These are phyloP conservation scores for Centropyge bicolor DNA, from an alignment of 2,797 vertebrate species.

Conservation along the genomic window DNA sequence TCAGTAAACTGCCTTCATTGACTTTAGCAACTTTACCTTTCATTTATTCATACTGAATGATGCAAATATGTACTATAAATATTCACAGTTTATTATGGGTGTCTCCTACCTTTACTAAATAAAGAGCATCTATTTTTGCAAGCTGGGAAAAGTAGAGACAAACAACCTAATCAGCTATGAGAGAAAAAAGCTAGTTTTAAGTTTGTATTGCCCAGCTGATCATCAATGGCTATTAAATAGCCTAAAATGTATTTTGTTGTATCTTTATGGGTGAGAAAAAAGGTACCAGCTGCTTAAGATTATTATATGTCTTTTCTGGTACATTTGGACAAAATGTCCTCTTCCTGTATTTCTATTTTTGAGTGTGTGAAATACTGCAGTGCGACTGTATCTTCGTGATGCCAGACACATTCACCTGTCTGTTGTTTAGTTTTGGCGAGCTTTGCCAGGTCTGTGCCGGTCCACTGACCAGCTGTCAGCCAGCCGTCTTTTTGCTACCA, in stretches of 20 bases:
- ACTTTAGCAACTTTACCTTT: conserved; percentile 2
- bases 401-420: conserved; percentile 26
- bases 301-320: too few relatives aligned
- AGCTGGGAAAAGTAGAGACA: neutral
- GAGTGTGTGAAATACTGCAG: neutral
- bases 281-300: neutral
- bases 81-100: neutral
- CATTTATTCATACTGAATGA: neutral
- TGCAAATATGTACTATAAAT: neutral
- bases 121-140: neutral
- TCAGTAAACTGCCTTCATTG: neutral
- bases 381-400: conserved; percentile 6
- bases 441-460: neutral
- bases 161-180: neutral
- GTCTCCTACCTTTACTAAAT: neutral
- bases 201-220: neutral
- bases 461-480: conserved; percentile 41
- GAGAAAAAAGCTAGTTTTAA: neutral
- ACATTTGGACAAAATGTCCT: neutral
- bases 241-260: neutral
- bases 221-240: neutral
- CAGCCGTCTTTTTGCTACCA: conserved; percentile 26
- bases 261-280: neutral
- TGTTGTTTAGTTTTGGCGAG: conserved; percentile 15
- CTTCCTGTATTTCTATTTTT: neutral